These are phyloP conservation scores for Brachionus rotundiformis DNA, from an alignment of 1,140 invertebrate species.

Conservation along the genomic window DNA sequence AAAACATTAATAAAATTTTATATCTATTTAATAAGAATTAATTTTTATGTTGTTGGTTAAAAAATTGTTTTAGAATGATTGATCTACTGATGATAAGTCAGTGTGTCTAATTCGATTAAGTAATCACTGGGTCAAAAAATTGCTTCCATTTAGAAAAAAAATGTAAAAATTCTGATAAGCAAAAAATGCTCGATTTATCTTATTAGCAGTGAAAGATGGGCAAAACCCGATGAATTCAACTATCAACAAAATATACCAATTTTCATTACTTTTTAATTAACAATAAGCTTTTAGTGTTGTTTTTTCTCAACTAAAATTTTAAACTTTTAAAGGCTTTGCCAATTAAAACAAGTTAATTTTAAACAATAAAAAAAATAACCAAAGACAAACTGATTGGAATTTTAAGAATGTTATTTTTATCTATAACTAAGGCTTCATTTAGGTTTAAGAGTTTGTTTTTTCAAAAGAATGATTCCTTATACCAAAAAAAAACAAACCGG, in stretches of 20 bases:
- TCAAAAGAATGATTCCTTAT: slow-evolving; percentile 35
- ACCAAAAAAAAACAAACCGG: background rate
- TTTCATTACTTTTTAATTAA: slow-evolving; percentile 12
- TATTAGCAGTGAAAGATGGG: background rate
- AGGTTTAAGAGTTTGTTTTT: background rate
- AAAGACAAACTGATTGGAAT: slow-evolving; percentile 21
- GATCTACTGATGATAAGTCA: background rate
- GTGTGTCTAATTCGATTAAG: background rate
- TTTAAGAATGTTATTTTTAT: slow-evolving; percentile 30
- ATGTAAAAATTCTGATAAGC: background rate
- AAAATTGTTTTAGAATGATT: background rate
- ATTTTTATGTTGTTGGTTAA: background rate
- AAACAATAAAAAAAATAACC: background rate
- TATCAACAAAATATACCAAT: slow-evolving; percentile 4
- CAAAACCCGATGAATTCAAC: background rate
- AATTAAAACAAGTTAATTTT: background rate
- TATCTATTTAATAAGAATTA: background rate
- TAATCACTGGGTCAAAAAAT: background rate
- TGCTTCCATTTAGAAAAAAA: background rate
- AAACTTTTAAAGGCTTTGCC: slow-evolving; percentile 14
- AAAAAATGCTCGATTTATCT: background rate
- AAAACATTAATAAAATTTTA: background rate
- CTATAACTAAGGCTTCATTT: background rate
- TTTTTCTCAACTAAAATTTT: background rate
- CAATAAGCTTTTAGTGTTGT: slow-evolving; percentile 4